Conservation (phyloP, 2,113 vertebrate species). For the western clawed frog (Xenopus tropicalis) region DNA sequence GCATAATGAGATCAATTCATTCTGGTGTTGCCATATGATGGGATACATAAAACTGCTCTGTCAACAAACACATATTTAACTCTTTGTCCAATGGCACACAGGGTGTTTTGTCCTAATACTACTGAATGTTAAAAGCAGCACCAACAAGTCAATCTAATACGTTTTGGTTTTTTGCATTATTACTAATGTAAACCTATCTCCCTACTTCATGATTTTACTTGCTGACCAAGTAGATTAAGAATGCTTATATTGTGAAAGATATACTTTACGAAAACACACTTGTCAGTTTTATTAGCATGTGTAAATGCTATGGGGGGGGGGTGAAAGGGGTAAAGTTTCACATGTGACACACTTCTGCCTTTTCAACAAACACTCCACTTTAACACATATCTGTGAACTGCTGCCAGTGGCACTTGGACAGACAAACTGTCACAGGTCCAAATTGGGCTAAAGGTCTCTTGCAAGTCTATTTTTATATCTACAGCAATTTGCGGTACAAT, state of each 20-base stretch:
- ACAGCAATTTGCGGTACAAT: constrained; percentile 4
- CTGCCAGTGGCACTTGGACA: constrained; percentile 14
- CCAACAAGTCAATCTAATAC: too few relatives aligned
- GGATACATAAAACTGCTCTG: too few relatives aligned
- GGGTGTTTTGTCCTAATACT: too few relatives aligned
- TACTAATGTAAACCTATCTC: too few relatives aligned
- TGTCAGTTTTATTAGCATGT: background rate
- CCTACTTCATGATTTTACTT: too few relatives aligned
- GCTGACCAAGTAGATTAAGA: too few relatives aligned
- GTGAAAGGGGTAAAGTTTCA: background rate
- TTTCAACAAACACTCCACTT: constrained; percentile 24
- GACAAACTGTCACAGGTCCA: constrained; percentile 16
- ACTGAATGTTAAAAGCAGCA: too few relatives aligned
- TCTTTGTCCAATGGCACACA: too few relatives aligned
- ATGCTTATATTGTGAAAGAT: background rate
- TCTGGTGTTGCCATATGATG: background rate
- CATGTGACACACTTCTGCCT: constrained; percentile 34
- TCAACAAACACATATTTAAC: too few relatives aligned
- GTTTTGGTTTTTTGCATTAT: too few relatives aligned
- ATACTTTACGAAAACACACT: background rate
- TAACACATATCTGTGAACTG: constrained; percentile 5
- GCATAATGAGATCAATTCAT: too few relatives aligned
- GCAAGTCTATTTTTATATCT: constrained; percentile 23
- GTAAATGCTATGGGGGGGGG: background rate
- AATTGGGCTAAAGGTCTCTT: background rate